Percentiles rank a stretch among this genome's conserved stretches.
Conservation (phyloP, 2,113 vertebrate species). For the Phrynosoma platyrhinos region DNA sequence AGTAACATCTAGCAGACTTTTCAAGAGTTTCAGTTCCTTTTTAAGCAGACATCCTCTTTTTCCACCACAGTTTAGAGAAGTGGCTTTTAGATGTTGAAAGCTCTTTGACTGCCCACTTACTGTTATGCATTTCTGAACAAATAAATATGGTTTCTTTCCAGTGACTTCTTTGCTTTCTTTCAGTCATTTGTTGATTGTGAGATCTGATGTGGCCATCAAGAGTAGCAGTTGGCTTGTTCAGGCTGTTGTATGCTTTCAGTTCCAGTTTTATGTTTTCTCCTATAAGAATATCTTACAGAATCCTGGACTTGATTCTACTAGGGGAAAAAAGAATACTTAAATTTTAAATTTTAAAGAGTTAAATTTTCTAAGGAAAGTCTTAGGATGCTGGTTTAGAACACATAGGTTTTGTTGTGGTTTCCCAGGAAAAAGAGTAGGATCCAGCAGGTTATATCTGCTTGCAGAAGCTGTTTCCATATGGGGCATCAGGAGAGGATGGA, state of each 20-base stretch:
- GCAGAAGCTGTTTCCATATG: too few species aligned
- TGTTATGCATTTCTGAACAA: background rate
- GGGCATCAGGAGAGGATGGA: background rate
- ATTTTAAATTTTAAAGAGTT: background rate
- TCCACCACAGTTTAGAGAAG: slow-evolving; percentile 17
- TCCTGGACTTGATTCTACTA: slow-evolving; percentile 1
- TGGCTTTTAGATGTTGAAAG: background rate
- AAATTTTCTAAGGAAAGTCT: background rate
- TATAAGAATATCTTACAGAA: background rate
- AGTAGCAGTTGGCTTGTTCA: background rate
- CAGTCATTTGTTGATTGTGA: background rate
- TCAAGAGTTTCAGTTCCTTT: slow-evolving; percentile 28
- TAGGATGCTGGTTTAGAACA: background rate
- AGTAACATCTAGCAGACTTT: background rate
- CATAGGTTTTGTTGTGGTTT: background rate
- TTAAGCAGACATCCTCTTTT: background rate
- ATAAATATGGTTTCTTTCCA: background rate
- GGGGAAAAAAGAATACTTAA: background rate
- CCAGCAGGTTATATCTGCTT: background rate
- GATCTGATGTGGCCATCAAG: background rate
- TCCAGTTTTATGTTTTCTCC: background rate
- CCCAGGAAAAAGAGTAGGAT: background rate
- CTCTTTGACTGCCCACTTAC: background rate
- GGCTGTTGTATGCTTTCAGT: background rate
- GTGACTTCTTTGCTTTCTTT: background rate